Percentiles rank a stretch among this genome's conserved stretches.
These are phyloP conservation scores for Pomacea canaliculata DNA, from an alignment of 2,888 invertebrate genomes.

Conservation along the genomic window DNA sequence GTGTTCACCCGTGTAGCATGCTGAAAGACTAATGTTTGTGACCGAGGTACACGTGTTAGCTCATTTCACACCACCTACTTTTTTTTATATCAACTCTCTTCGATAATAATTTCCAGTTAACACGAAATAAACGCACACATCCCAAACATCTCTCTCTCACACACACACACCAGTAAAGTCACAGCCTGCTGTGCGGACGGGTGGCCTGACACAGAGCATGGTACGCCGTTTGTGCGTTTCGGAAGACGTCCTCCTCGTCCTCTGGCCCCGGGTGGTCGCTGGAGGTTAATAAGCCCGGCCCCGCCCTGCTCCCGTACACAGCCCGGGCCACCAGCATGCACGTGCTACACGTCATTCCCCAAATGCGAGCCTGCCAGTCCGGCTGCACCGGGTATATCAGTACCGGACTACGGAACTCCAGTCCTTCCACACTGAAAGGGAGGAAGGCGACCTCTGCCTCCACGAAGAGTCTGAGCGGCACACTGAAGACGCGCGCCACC, in stretches of 20 bases:
- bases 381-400: conserved; percentile 46
- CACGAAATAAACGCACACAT: too few species aligned
- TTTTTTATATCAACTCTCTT: too few species aligned
- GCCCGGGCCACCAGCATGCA: conserved; percentile 37
- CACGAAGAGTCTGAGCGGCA: conserved; percentile 60
- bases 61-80: too few species aligned
- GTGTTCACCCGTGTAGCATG: too few species aligned
- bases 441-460: conserved; percentile 29
- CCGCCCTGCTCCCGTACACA: conserved; percentile 1
- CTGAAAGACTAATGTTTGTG: too few species aligned
- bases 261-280: not conserved
- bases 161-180: not conserved
- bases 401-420: conserved; percentile 26
- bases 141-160: too few species aligned
- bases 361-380: conserved; percentile 44
- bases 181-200: not conserved
- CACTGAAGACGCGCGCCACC: conserved; percentile 56
- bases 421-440: conserved; percentile 1
- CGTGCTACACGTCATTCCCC: conserved; percentile 56
- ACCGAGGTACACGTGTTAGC: too few species aligned
- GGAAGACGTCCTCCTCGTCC: not conserved
- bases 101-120: too few species aligned
- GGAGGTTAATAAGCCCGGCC: not conserved
- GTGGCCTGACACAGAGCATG: not conserved
- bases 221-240: not conserved